These are phyloP conservation scores for Numenius arquata DNA, from an alignment of 2,113 vertebrate genomes.

Conservation along the genomic window DNA sequence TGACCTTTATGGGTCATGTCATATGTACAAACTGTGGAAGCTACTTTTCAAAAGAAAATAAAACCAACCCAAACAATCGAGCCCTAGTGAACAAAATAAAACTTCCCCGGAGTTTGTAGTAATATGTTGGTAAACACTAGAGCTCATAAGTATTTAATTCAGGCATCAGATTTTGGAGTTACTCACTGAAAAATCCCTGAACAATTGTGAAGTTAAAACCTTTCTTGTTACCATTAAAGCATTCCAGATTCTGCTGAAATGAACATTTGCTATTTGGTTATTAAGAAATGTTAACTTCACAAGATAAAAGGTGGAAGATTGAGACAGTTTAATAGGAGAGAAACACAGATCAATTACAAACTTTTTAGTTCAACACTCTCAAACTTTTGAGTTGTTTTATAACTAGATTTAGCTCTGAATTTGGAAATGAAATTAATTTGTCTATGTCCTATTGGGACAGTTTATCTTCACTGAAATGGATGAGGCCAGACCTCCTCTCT, in stretches of 20 bases:
- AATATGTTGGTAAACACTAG: background rate
- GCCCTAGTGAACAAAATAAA: background rate
- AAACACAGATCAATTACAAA: background rate
- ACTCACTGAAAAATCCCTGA: background rate
- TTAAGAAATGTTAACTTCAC: background rate
- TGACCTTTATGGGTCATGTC: background rate
- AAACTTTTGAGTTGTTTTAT: background rate
- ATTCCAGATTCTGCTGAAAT: background rate
- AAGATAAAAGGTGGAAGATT: background rate
- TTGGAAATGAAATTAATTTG: background rate
- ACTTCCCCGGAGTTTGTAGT: background rate
- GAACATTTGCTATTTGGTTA: background rate
- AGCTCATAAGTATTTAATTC: background rate
- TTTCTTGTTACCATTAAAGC: background rate
- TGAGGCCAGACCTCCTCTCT: background rate
- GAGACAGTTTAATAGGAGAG: background rate
- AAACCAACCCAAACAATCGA: background rate
- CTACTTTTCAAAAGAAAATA: background rate
- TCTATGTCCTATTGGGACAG: background rate
- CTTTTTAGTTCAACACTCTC: background rate
- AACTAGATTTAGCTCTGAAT: background rate
- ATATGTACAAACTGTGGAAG: background rate
- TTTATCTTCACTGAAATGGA: background rate
- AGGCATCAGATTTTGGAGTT: background rate
- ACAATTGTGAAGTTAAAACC: background rate